Evolutionary conservation across 2,797 vertebrate genomes (phyloP), one percentile per base, ranked within the genome.

Genomic region (Anguilla obscura): DNA sequence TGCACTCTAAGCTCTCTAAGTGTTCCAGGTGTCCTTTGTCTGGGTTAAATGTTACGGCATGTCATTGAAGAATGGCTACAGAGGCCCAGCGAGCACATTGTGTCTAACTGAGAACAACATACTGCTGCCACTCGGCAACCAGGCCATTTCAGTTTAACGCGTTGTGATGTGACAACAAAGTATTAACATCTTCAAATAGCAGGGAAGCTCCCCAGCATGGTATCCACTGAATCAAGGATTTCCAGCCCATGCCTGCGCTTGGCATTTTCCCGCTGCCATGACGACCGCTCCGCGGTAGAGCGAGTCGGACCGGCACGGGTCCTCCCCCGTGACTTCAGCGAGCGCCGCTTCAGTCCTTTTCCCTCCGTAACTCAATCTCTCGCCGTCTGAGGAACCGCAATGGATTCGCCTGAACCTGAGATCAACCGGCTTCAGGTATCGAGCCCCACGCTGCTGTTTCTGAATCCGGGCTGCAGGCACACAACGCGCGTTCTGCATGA

Each of bases 1-100:
- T 4, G 36, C 74, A 33, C 33, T 40, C 33, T 16, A 16, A 16
- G 69, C 69, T 9, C 14, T 74, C 30, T 33, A 27, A 63, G 60
- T 8, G 6, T 27, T 6, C 24, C 84, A 60, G 27, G 84, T 83
- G 54, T 27, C 5, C 36, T 87, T 88, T 48, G 33, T 87, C 9
- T 36, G 27, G 52, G 71, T 24, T 88, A 87, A 90, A 91, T 87
- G 88, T 88, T 87, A 88, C 87, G 87, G 88, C 60, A 87, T 89
- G 88, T 86, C 66, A 74, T 27, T 0, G 0, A 33, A 54, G 27
- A 33, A 4, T 6, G 14, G 33, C 3, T 58, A 80, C 69, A 0
- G 21, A 87, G 27, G 84, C 40, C 24, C 36, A 79, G 58, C 12
- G n/a, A 80, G 6, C 45, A 56, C 36, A 85, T 56, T 50, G 54